A percentile compares a stretch with the other conserved stretches of the same genome.
Conservation (phyloP, 1,140 invertebrate genomes). For the Aradophagus sp. region DNA sequence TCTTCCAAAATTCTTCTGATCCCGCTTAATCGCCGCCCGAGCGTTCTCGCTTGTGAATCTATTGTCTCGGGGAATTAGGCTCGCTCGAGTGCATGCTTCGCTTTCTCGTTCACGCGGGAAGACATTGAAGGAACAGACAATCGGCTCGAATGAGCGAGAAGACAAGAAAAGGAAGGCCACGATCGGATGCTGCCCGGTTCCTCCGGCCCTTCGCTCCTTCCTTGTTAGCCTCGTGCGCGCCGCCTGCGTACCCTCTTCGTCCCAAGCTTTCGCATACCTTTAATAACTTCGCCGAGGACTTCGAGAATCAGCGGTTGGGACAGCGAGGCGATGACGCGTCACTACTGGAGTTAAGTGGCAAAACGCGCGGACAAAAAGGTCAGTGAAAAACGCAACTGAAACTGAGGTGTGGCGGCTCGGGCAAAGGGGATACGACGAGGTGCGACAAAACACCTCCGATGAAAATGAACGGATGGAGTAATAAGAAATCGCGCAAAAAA, state of each 20-base stretch:
- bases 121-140: constrained; percentile 56
- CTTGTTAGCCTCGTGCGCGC: background rate
- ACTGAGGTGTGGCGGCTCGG: constrained; percentile 68
- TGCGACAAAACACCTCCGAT: constrained; percentile 67
- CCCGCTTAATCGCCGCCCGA: constrained; percentile 59
- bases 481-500: constrained; percentile 25
- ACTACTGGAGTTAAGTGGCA: constrained; percentile 74
- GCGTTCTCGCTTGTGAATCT: constrained; percentile 54
- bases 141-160: constrained; percentile 44
- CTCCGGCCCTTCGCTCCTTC: constrained; percentile 15
- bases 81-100: constrained; percentile 56
- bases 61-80: constrained; percentile 68
- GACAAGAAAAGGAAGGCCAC: constrained; percentile 50
- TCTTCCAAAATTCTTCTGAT: constrained; percentile 45
- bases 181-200: constrained; percentile 26
- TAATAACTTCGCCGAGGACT: constrained; percentile 48
- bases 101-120: constrained; percentile 53
- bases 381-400: constrained; percentile 64
- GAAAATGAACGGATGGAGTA: constrained; percentile 29
- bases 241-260: constrained; percentile 8
- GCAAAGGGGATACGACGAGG: constrained; percentile 68
- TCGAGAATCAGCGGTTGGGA: constrained; percentile 54
- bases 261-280: constrained; percentile 48
- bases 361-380: constrained; percentile 70
- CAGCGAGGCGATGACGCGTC: constrained; percentile 69